A percentile compares a stretch with the other conserved stretches of the same genome.
phyloP scores from a whole-genome alignment of 2,888 invertebrate species.

The Drosophila sordidula region DNA sequence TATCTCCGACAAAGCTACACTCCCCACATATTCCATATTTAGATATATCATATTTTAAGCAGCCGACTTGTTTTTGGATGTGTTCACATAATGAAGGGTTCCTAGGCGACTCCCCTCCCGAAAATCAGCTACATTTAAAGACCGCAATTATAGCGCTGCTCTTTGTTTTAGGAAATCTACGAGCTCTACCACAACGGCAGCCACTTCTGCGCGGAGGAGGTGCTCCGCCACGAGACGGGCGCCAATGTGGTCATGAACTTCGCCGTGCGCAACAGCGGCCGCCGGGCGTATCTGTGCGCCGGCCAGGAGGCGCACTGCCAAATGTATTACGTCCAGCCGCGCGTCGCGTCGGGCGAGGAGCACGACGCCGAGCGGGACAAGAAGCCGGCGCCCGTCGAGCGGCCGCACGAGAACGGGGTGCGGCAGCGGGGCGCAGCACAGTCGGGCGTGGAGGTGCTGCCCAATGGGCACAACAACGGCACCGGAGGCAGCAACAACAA shows the following conservation, averaged over 20 bases:
- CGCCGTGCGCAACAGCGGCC: slow-evolving; percentile 90
- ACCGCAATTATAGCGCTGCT: neutral
- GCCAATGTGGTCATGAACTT: slow-evolving; percentile 97
- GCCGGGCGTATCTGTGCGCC: slow-evolving; percentile 92
- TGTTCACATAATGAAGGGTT: no score
- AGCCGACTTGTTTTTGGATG: no score
- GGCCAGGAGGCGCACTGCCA: slow-evolving; percentile 97
- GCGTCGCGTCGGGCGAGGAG: slow-evolving; percentile 86
- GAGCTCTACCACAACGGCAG: slow-evolving; percentile 94
- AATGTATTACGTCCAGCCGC: slow-evolving; percentile 90
- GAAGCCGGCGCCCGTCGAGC: slow-evolving; percentile 59
- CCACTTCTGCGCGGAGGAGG: slow-evolving; percentile 93
- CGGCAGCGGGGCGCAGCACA: slow-evolving; percentile 67
- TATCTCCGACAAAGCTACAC: no score
- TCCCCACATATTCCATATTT: no score
- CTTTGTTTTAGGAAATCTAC: slow-evolving; percentile 92
- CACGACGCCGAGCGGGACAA: slow-evolving; percentile 78
- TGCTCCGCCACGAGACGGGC: slow-evolving; percentile 95
- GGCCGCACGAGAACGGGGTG: slow-evolving; percentile 81
- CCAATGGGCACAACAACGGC: slow-evolving; percentile 74
- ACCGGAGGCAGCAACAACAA: slow-evolving; percentile 9
- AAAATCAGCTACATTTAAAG: no score
- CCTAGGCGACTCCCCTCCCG: no score
- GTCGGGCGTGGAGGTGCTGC: slow-evolving; percentile 81
- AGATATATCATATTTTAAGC: no score